Conservation (phyloP, 2,888 invertebrate species). For the Leucoma salicis region DNA sequence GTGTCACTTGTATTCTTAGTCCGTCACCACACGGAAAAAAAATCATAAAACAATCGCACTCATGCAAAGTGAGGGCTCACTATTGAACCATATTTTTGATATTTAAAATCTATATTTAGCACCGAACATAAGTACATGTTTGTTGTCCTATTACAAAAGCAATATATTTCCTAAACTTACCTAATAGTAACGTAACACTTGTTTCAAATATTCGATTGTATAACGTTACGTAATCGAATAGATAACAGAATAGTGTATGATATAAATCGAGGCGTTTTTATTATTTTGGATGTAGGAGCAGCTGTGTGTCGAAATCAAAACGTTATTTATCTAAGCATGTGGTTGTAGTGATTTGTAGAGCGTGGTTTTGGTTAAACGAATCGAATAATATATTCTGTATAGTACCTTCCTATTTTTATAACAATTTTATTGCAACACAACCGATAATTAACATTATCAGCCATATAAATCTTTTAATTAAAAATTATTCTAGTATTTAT, state of each 20-base stretch:
- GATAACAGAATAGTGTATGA: not conserved
- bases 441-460: too few relatives aligned
- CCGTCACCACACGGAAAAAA: too few relatives aligned
- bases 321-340: not conserved
- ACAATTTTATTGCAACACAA: too few relatives aligned
- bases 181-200: not conserved
- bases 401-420: too few relatives aligned
- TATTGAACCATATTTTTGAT: too few relatives aligned
- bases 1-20: too few relatives aligned
- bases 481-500: too few relatives aligned
- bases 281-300: not conserved
- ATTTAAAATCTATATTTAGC: too few relatives aligned
- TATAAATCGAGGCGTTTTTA: not conserved
- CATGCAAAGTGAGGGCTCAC: too few relatives aligned
- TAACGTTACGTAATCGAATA: not conserved
- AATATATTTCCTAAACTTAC: not conserved
- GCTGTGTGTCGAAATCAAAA: not conserved
- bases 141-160: not conserved
- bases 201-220: not conserved
- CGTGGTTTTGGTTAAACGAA: not conserved
- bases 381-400: slow-evolving; percentile 2
- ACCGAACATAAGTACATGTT: not conserved
- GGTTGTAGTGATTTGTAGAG: not conserved
- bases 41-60: too few relatives aligned
- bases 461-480: too few relatives aligned